Conservation (phyloP, 2,113 vertebrate genomes). For the Orthonyx spaldingii region DNA sequence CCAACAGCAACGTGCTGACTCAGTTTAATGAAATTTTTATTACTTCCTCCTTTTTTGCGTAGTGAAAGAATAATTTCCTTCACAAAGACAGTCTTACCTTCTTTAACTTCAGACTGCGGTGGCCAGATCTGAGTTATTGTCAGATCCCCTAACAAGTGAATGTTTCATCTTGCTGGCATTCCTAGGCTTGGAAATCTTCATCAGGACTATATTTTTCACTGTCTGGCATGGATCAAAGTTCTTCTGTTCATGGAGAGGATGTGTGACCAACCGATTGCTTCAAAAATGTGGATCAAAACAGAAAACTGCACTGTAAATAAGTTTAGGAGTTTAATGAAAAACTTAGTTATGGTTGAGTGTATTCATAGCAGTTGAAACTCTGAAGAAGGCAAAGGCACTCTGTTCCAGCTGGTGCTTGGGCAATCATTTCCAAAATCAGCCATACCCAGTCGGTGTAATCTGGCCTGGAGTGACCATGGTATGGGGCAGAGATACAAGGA, state of each 20-base stretch:
- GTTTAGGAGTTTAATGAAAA: background rate
- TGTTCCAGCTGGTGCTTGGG: background rate
- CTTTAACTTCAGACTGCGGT: background rate
- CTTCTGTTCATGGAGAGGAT: background rate
- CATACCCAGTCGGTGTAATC: background rate
- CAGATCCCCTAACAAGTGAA: background rate
- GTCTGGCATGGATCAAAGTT: background rate
- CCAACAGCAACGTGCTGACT: background rate
- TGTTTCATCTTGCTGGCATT: background rate
- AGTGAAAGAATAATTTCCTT: background rate
- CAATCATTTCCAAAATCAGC: background rate
- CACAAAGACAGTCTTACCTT: background rate
- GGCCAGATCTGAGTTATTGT: background rate
- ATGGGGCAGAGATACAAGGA: background rate
- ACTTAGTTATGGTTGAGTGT: background rate
- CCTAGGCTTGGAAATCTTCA: background rate
- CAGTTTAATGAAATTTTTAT: background rate
- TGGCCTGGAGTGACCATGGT: background rate
- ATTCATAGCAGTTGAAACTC: background rate
- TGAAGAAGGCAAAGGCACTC: background rate
- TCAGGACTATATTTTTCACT: background rate
- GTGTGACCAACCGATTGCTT: background rate
- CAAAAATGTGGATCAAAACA: background rate
- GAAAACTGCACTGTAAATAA: background rate
- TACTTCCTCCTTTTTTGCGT: background rate